A percentile compares a stretch with the other conserved stretches of the same genome.
Evolutionary conservation across 1,140 invertebrate genomes (phyloP).

Genomic region (Cydia amplana): DNA sequence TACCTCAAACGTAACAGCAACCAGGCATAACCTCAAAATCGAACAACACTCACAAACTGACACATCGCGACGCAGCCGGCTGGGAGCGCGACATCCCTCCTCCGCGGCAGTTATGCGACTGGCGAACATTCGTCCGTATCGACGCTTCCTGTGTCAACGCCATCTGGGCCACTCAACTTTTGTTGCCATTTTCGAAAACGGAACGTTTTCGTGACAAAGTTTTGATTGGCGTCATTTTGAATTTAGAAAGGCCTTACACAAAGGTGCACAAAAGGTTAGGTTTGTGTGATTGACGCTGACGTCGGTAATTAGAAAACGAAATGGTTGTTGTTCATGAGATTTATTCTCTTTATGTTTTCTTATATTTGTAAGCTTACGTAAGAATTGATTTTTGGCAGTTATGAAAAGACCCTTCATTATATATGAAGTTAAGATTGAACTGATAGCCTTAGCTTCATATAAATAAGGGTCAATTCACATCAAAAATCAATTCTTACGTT

Average conservation of each 20-base stretch:
- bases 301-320: neutral
- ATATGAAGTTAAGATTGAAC: too few species aligned
- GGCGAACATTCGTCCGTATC: conserved; percentile 5
- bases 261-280: neutral
- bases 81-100: neutral
- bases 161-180: neutral
- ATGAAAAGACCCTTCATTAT: too few species aligned
- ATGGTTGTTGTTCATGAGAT: too few species aligned
- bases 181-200: conserved; percentile 1
- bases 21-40: neutral
- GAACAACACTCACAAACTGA: conserved; percentile 12
- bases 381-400: too few species aligned
- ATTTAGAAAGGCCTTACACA: neutral
- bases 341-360: too few species aligned
- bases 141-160: conserved; percentile 27
- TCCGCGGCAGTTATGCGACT: neutral
- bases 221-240: neutral
- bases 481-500: too few species aligned
- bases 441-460: too few species aligned
- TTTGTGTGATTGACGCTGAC: neutral
- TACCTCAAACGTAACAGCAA: conserved; percentile 6
- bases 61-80: neutral
- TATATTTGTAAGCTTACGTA: too few species aligned
- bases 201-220: conserved; percentile 1
- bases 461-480: too few species aligned